These are phyloP conservation scores for Oryzias melastigma DNA, from an alignment of 2,113 vertebrate species.

Conservation along the genomic window DNA sequence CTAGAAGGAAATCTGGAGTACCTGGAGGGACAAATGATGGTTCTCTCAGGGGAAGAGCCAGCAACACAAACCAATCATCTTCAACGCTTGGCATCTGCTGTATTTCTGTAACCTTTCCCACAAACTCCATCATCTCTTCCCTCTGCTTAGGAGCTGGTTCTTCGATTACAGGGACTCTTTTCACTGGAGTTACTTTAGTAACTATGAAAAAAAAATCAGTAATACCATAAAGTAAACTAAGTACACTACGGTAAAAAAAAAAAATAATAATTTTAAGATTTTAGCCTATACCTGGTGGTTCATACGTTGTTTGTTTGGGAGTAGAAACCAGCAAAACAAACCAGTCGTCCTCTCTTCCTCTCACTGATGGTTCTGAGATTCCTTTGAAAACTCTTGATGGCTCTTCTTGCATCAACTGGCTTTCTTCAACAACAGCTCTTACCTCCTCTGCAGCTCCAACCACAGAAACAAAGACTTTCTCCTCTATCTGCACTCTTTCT, in stretches of 20 bases:
- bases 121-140: constrained; percentile 13
- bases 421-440: constrained; percentile 33
- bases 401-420: constrained; percentile 10
- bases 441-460: constrained; percentile 12
- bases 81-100: constrained; percentile 24
- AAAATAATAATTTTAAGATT: not conserved
- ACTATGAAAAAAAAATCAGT: constrained; percentile 13
- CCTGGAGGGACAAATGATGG: constrained; percentile 45
- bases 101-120: constrained; percentile 10
- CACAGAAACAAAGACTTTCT: constrained; percentile 12
- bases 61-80: constrained; percentile 66
- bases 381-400: not conserved
- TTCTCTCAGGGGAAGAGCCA: constrained; percentile 44
- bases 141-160: not conserved
- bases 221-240: constrained; percentile 15
- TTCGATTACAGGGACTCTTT: constrained; percentile 17
- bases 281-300: constrained; percentile 47
- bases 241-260: not conserved
- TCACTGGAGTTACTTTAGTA: constrained; percentile 18
- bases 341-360: constrained; percentile 41
- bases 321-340: constrained; percentile 44
- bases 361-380: constrained; percentile 16
- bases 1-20: constrained; percentile 19
- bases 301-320: constrained; percentile 32
- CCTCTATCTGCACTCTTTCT: not conserved